Conservation (phyloP, 2,113 vertebrate genomes). For the Laterallus jamaicensis region DNA sequence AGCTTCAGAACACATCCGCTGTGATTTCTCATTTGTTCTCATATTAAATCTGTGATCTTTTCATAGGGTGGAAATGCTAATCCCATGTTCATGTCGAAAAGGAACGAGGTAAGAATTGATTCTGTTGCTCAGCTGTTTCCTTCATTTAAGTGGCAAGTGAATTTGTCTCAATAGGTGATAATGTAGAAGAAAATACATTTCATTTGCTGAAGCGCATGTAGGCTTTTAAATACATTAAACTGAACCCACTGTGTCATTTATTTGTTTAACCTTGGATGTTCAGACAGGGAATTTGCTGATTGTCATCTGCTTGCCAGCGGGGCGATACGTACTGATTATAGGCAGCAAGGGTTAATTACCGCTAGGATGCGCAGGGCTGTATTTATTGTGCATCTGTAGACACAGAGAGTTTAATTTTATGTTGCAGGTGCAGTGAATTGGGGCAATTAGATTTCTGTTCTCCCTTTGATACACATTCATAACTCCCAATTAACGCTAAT, state of each 20-base stretch:
- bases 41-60: constrained; percentile 54
- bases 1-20: background rate
- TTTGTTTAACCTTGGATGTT: constrained; percentile 59
- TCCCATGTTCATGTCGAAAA: constrained; percentile 89
- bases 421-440: constrained; percentile 67
- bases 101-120: constrained; percentile 87
- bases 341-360: constrained; percentile 66
- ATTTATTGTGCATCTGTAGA: constrained; percentile 62
- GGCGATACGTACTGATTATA: constrained; percentile 40
- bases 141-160: background rate
- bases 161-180: constrained; percentile 41
- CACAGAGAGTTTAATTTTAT: constrained; percentile 56
- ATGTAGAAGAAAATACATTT: constrained; percentile 28
- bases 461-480: constrained; percentile 62
- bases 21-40: constrained; percentile 43
- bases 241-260: constrained; percentile 31
- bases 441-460: constrained; percentile 59
- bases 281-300: constrained; percentile 36
- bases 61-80: constrained; percentile 89
- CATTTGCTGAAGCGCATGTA: constrained; percentile 14
- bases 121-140: background rate
- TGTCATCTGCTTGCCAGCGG: constrained; percentile 62
- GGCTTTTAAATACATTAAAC: constrained; percentile 50
- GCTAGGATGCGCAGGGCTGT: constrained; percentile 38
- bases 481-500: constrained; percentile 61